Base-by-base conservation (phyloP, 30 jellyfish, hydroid and myxozoan species). In the Chironex yamaguchii region DNA sequence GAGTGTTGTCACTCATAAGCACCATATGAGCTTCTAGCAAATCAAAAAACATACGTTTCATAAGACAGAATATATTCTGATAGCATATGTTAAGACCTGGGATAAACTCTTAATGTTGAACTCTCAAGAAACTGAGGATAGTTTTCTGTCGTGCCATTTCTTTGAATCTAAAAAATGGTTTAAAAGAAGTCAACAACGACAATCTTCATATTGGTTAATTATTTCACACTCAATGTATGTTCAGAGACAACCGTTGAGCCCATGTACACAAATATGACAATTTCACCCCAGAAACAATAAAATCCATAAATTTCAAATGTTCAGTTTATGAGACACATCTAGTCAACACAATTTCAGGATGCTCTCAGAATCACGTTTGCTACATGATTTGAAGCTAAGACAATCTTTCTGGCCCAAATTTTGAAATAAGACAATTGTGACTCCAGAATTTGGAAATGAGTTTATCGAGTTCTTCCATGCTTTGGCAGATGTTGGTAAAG, bases 1-100 rank as follows among this genome's bases (percentile, higher is more conserved):
- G 58, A 42, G 58, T 42, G 58, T 42, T 42, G 58, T 42, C 58
- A 42, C 58, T 42, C 17, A 42, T 42, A 9, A 42, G 13, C 58
- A 42, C 58, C 58, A 42, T 42, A 42, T 42, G 58, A 42, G 58
- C 58, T 42, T 42, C 58, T 42, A 42, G 58, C 58, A 42, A 42
- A 42, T 42, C 58, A 42, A 9, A 42, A 9, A 42, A 42, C 17
- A 6, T 42, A 17, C 58, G 17, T 42, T 9, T 17, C 17, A 42
- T 42, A 42, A 42, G 58, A 42, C 58, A 42, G 58, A 42, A 17
- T 17, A 42, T 42, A 17, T 42, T 42, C 58, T 42, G 58, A 42
- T 42, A 17, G 17, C 58, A 42, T 42, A 42, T 17, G 17, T 42
- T 42, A 42, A 42, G 58, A 17, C 58, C 58, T 42, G 17, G 58